These are phyloP conservation scores for Apamea monoglypha DNA, from an alignment of 2,888 invertebrate genomes.

Conservation along the genomic window DNA sequence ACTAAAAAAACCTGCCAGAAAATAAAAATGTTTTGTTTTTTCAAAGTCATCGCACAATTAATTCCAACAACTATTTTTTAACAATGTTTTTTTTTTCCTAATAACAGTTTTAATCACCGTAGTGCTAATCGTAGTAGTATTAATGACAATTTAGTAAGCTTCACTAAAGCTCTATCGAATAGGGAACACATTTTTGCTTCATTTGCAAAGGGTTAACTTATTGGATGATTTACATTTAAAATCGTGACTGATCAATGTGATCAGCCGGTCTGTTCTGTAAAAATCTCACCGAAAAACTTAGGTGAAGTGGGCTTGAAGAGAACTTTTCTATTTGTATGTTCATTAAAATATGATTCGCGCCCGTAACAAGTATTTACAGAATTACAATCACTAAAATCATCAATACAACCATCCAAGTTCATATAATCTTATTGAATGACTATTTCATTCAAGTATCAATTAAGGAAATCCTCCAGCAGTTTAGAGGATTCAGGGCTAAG, in stretches of 20 bases:
- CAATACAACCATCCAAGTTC: too few relatives aligned
- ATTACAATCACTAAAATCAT: background rate
- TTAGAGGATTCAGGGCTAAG: too few relatives aligned
- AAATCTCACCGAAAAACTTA: background rate
- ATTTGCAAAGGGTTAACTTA: slow-evolving; percentile 40
- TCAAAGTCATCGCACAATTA: slow-evolving; percentile 56
- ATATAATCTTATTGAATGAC: too few relatives aligned
- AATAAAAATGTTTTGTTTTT: slow-evolving; percentile 5
- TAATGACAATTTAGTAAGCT: slow-evolving; percentile 48
- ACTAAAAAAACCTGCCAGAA: background rate
- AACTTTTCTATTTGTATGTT: background rate
- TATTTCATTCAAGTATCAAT: too few relatives aligned
- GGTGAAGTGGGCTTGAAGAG: background rate
- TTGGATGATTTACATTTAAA: slow-evolving; percentile 41
- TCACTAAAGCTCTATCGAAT: slow-evolving; percentile 34
- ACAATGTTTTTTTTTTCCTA: slow-evolving; percentile 69
- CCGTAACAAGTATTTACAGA: background rate
- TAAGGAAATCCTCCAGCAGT: too few relatives aligned
- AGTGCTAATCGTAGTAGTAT: slow-evolving; percentile 44
- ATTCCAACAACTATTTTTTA: slow-evolving; percentile 69
- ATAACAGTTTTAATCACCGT: slow-evolving; percentile 75
- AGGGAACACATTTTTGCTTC: slow-evolving; percentile 55
- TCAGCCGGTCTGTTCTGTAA: background rate
- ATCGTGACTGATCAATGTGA: slow-evolving; percentile 22
- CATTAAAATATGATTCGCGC: background rate